Evolutionary conservation across 2,113 vertebrate species (phyloP), one percentile per base, ranked within the genome.

Genomic region (Oceanites oceanicus): DNA sequence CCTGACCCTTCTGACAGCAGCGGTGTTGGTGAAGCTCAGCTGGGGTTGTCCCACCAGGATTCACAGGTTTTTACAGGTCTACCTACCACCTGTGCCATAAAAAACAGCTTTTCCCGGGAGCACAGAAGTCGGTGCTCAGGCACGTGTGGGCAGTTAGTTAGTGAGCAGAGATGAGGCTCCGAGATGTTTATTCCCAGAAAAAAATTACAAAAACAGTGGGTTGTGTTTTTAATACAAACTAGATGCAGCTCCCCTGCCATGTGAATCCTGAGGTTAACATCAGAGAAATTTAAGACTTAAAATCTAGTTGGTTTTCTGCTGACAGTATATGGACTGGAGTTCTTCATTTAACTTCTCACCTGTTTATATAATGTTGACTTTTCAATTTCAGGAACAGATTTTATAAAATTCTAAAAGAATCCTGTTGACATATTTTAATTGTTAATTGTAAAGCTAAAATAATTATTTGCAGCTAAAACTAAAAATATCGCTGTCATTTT

Each of bases 381-480:
- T 84, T 90, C 52, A 42, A 67, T 65, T 75, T 83, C 16, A 6
- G 47, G n/a, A 92, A 42, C 89, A 88, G 85, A 89, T 90, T 62
- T 61, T 45, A 58, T 90, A 40, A n/a, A 61, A 52, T 88, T 93
- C 88, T 49, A 50, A 58, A 79, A 94, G 49, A 65, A 50, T 61
- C 38, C 21, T 52, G 44, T 50, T 75, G 30, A 40, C 29, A 1
- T 42, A 59, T 40, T 83, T 66, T 25, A 15, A 49, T 72, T 36
- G 42, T 36, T 25, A 15, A 44, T 72, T 36, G 42, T 36, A 65
- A 42, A 74, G 80, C 79, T 72, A 52, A 58, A 67, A 42, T 15
- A 65, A 27, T 66, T 45, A 16, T 56, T 68, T 36, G 40, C 59
- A 52, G 16, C 30, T 66, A 55, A 66, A 74, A 27, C 58, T n/a